These are phyloP conservation scores for Geococcyx californianus DNA, from an alignment of 2,113 vertebrate genomes.

Conservation along the genomic window DNA sequence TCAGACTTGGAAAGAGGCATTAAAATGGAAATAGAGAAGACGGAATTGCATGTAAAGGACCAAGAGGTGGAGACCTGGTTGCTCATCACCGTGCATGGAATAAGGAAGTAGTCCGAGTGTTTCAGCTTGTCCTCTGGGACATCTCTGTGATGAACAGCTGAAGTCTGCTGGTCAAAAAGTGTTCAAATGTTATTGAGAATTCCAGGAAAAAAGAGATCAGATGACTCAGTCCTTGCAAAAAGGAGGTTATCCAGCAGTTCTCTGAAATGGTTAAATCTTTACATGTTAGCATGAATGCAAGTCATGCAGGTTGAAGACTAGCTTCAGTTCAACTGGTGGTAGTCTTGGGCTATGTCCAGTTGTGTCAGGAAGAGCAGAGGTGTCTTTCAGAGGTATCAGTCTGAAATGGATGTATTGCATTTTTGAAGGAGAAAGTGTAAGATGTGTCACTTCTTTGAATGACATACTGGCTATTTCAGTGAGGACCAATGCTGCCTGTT, in stretches of 20 bases:
- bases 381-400: neutral
- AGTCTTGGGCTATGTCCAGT: neutral
- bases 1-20: neutral
- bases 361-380: neutral
- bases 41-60: neutral
- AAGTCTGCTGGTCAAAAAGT: neutral
- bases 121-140: neutral
- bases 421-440: neutral
- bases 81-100: neutral
- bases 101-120: neutral
- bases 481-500: neutral
- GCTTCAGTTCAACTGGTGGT: neutral
- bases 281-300: neutral
- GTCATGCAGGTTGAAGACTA: neutral
- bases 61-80: neutral
- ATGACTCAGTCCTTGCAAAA: neutral
- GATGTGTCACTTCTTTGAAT: neutral
- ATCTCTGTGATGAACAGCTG: neutral
- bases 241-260: neutral
- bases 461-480: neutral
- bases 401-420: neutral
- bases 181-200: neutral
- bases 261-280: neutral
- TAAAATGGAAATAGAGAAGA: neutral
- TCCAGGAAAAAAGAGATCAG: neutral